phyloP scores from a whole-genome alignment of 2,888 invertebrate genomes.

The Drosophila phalerata region DNA sequence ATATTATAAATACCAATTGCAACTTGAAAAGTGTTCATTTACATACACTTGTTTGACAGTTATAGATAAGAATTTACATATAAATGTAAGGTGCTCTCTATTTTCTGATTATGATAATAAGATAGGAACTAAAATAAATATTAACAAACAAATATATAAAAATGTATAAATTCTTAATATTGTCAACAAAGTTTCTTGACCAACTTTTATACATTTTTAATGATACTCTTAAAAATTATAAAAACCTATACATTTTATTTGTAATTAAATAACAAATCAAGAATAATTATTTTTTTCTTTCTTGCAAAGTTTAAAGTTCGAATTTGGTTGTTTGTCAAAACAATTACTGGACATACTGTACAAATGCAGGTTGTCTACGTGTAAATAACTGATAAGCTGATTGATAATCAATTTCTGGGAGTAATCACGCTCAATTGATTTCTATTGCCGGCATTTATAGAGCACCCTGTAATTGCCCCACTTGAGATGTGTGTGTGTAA shows the following conservation, averaged over 20 bases:
- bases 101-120: neutral
- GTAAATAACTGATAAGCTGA: conserved; percentile 49
- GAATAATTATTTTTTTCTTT: no score
- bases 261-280: no score
- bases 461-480: conserved; percentile 42
- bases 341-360: neutral
- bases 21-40: conserved; percentile 3
- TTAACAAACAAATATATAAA: neutral
- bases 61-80: conserved; percentile 5
- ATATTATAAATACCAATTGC: neutral
- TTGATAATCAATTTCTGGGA: conserved; percentile 6
- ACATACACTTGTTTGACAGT: conserved; percentile 10
- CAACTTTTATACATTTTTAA: no score
- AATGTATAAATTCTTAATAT: neutral
- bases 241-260: no score
- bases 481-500: conserved; percentile 22
- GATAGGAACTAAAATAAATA: neutral
- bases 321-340: neutral
- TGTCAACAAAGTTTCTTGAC: no score
- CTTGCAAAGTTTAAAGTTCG: no score
- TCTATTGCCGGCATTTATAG: conserved; percentile 4
- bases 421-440: conserved; percentile 56
- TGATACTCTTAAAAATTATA: no score
- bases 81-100: neutral
- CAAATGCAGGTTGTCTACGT: conserved; percentile 18